Evolutionary conservation across 2,888 invertebrate genomes (phyloP), one percentile per base, ranked within the genome.

Genomic region (Diaprepes abbreviatus): DNA sequence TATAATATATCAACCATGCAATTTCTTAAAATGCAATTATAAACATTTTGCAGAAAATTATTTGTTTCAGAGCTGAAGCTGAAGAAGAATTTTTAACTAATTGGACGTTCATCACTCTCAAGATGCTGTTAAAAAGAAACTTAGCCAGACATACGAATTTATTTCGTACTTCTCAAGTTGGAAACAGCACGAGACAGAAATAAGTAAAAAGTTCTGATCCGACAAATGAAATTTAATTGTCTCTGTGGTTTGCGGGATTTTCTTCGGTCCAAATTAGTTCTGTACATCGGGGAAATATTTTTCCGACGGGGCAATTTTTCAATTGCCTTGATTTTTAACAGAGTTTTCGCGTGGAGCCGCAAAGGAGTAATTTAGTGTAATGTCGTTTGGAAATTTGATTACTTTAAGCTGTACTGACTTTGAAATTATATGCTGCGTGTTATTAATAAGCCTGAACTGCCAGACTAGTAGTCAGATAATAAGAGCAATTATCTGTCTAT

Each of bases 211-310:
- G 48, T 24, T 33, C 43, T 21, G 45, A 48, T 66, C 17, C 36
- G 50, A 66, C 66, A 66, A 66, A 58, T 50, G 58, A 66, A 66
- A 58, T 66, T 58, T 66, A 57, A 66, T 66, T 66, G 66, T 66
- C 58, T 58, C 40, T 57, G 54, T 43, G 57, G 64, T 52, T 24
- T 24, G 62, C 55, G 67, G 33, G 62, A 68, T 73, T 73, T 71
- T 50, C 68, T 71, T 63, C 66, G 40, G 60, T 69, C 58, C 45
- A 71, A 73, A 74, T 73, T 74, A 73, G 71, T 74, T 73, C 64
- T 59, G 65, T 69, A 71, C 74, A 60, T 71, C 64, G 65, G 74
- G 73, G 74, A 74, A 74, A 74, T 74, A 75, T 75, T 73, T 70
- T 71, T 72, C 73, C 72, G 73, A 66, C 73, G 70, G 70, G 36